Percentiles rank a stretch among this genome's conserved stretches.
phyloP scores from a whole-genome alignment of 2,888 invertebrate species.

The Homarus gammarus region DNA sequence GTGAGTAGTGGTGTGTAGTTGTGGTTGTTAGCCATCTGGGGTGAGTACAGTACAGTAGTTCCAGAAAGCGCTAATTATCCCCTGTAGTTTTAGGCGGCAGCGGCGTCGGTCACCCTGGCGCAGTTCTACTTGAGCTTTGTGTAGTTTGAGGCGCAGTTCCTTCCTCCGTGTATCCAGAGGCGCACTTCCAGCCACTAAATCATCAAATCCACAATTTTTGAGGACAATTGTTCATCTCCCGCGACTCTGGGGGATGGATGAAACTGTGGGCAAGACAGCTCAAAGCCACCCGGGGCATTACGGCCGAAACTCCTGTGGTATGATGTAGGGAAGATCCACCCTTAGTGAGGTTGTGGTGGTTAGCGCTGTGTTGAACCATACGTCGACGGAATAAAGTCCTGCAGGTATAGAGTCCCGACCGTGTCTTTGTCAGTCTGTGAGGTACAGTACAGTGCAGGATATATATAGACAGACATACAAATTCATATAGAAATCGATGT shows the following conservation, averaged over 20 bases:
- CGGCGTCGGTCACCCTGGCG: no score
- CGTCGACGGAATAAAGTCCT: neutral
- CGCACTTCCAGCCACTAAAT: neutral
- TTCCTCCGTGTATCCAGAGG: neutral
- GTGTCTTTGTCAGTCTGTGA: neutral
- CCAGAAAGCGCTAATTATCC: no score
- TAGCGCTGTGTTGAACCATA: neutral
- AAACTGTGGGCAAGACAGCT: neutral
- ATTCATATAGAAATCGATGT: neutral
- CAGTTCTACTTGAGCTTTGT: no score
- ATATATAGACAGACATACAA: neutral
- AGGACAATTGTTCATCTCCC: conserved; percentile 6
- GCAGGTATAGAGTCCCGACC: neutral
- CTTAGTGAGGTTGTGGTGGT: conserved; percentile 1
- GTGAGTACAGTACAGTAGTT: no score
- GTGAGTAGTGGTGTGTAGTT: no score
- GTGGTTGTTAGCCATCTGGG: no score
- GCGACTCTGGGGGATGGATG: neutral
- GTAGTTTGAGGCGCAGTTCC: no score
- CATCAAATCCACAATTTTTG: conserved; percentile 1
- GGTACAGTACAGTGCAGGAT: no score
- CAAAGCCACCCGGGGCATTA: neutral
- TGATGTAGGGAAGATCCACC: neutral
- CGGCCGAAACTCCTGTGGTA: neutral
- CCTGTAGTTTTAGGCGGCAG: no score